These are phyloP conservation scores for Reinhardtius hippoglossoides DNA, from an alignment of 2,113 vertebrate species.

Conservation along the genomic window DNA sequence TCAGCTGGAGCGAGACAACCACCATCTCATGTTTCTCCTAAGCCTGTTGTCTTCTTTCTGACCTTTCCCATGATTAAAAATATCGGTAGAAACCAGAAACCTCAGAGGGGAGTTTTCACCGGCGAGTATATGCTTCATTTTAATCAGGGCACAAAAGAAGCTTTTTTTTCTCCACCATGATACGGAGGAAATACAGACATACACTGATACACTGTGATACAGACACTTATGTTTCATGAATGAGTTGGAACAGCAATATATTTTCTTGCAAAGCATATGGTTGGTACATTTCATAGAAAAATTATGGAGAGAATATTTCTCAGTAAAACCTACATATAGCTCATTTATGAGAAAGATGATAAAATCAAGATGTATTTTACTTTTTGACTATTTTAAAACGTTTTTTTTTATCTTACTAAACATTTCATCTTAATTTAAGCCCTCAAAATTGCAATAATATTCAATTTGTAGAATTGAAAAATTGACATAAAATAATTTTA, in stretches of 20 bases:
- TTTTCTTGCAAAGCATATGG: background rate
- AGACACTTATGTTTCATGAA: background rate
- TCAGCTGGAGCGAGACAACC: constrained; percentile 46
- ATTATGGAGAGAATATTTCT: background rate
- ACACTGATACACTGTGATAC: background rate
- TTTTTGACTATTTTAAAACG: too few relatives aligned
- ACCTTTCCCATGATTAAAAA: constrained; percentile 81
- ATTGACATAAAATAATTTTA: background rate
- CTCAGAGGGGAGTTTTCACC: constrained; percentile 32
- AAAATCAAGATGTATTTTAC: background rate
- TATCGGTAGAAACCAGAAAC: constrained; percentile 71
- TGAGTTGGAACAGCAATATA: background rate
- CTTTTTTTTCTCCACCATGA: background rate
- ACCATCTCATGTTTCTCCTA: constrained; percentile 73
- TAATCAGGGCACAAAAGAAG: constrained; percentile 19
- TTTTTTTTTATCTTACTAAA: too few relatives aligned
- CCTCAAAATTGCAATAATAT: too few relatives aligned
- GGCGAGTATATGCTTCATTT: constrained; percentile 25
- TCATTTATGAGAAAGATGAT: background rate
- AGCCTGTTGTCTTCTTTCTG: constrained; percentile 78
- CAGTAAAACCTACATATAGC: background rate
- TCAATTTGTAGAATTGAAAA: too few relatives aligned
- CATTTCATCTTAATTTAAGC: background rate
- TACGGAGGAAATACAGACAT: background rate
- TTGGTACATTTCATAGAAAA: background rate